These are phyloP conservation scores for Halictus ligatus DNA, from an alignment of 2,888 invertebrate species.

Conservation along the genomic window DNA sequence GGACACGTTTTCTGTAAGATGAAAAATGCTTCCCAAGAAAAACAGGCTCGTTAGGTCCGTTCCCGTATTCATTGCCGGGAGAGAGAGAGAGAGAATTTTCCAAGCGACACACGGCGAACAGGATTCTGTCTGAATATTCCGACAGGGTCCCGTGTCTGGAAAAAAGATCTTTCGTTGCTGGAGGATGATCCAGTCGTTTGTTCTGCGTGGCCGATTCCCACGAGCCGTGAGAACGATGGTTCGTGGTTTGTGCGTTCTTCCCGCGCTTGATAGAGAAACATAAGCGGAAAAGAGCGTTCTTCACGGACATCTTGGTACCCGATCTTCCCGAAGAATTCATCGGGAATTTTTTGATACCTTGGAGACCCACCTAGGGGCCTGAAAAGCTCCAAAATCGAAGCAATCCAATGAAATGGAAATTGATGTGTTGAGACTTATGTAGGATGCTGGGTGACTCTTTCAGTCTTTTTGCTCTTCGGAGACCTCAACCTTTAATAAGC, in stretches of 20 bases:
- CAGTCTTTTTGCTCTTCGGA: neutral
- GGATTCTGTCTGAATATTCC: constrained; percentile 65
- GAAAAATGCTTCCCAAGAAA: constrained; percentile 40
- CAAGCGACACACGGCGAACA: constrained; percentile 20
- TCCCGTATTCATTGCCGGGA: neutral
- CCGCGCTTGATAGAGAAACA: constrained; percentile 67
- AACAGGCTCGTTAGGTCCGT: constrained; percentile 33
- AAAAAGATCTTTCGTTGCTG: constrained; percentile 47
- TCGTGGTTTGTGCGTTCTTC: constrained; percentile 64
- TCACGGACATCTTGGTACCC: constrained; percentile 23
- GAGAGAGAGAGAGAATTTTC: constrained; percentile 15
- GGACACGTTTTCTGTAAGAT: constrained; percentile 20
- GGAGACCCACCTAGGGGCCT: neutral
- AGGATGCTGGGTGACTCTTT: neutral
- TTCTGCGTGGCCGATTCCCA: constrained; percentile 58
- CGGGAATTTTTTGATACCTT: neutral
- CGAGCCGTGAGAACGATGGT: constrained; percentile 66
- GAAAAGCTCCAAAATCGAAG: neutral
- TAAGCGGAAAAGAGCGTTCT: constrained; percentile 61
- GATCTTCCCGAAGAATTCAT: constrained; percentile 20
- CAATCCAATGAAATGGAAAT: neutral
- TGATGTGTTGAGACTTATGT: neutral
- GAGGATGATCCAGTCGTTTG: constrained; percentile 45
- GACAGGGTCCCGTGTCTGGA: constrained; percentile 54
- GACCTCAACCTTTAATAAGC: neutral